Conservation (phyloP, 2,797 vertebrate species). For the Gymnocypris eckloni region DNA sequence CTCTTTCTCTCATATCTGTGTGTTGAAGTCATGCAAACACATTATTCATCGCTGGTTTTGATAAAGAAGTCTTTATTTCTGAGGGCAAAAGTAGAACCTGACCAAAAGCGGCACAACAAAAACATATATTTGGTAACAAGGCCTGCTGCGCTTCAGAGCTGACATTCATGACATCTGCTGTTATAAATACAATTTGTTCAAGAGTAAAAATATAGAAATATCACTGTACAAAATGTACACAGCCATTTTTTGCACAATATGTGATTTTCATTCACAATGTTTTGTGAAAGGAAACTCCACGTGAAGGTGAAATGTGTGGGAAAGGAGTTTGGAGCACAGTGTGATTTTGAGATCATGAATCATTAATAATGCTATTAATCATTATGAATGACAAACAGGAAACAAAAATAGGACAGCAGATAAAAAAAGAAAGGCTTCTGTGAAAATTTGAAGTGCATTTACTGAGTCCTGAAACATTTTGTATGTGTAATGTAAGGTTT, state of each 20-base stretch:
- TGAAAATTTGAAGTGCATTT: neutral
- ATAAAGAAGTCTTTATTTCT: slow-evolving; percentile 75
- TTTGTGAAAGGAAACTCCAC: slow-evolving; percentile 45
- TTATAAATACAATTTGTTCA: slow-evolving; percentile 87
- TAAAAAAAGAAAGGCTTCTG: slow-evolving; percentile 5
- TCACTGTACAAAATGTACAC: slow-evolving; percentile 95
- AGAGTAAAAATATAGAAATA: slow-evolving; percentile 95
- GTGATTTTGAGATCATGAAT: slow-evolving; percentile 8
- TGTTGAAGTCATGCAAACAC: neutral
- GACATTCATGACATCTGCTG: slow-evolving; percentile 88
- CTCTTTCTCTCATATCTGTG: neutral
- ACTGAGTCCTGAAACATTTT: neutral
- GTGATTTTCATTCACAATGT: slow-evolving; percentile 67
- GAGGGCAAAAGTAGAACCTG: slow-evolving; percentile 85
- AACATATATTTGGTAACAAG: slow-evolving; percentile 84
- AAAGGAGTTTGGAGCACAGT: slow-evolving; percentile 16
- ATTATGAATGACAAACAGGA: neutral
- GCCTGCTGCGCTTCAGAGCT: slow-evolving; percentile 82
- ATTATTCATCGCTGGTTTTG: slow-evolving; percentile 2
- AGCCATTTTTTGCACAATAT: slow-evolving; percentile 71
- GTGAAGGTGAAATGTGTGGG: slow-evolving; percentile 18
- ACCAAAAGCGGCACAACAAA: slow-evolving; percentile 87
- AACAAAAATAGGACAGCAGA: neutral
- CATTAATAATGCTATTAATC: neutral
- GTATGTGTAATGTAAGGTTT: neutral